Base-by-base conservation (phyloP, 2,797 vertebrate species). In the Passerculus sandwichensis region DNA sequence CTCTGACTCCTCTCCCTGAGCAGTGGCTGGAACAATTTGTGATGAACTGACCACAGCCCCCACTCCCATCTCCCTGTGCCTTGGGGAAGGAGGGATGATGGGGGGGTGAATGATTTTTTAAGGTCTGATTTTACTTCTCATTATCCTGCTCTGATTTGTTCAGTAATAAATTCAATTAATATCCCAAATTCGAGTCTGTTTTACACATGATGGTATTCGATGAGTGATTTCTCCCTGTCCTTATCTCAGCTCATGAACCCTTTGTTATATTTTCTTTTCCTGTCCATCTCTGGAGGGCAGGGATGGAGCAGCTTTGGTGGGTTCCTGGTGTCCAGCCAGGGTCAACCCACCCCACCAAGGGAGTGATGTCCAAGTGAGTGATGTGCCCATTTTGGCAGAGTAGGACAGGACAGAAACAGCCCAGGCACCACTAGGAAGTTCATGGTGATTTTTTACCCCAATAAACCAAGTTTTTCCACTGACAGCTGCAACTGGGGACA, bases 381-480 rank as follows among this genome's bases (percentile, higher is more conserved):
- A 5, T 10, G 1, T 21, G 23, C 40, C 25, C 5, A 0, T 13
- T 70, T 18, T 1, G 2, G 11, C 26, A 75, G 29, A 19, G 72
- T 15, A 51, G 40, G 29, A 20, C 30, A 15, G 17, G 70, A 36
- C 44, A 74, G 32, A 23, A 26, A 12, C 34, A 87, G 30, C 47
- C 38, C 59, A n/a, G 42, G 82, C 29, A 73, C 20, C 44, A 14
- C 36, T 0, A 0, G 25, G 2, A 65, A 61, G 3, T 22, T 64
- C 9, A 44, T 36, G 42, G 36, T 6, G 11, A 32, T 12, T 60
- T 80, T 34, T 4, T 42, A 3, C 17, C 70, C 10, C 51, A 69
- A 1, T 22, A 79, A 93, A 62, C n/a, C 42, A 44, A 23, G 4
- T 2, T 65, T 76, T 70, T 22, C 23, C 36, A 54, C 0, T 5